phyloP scores from a whole-genome alignment of 1,140 invertebrate genomes.

The Radopholus similis region DNA sequence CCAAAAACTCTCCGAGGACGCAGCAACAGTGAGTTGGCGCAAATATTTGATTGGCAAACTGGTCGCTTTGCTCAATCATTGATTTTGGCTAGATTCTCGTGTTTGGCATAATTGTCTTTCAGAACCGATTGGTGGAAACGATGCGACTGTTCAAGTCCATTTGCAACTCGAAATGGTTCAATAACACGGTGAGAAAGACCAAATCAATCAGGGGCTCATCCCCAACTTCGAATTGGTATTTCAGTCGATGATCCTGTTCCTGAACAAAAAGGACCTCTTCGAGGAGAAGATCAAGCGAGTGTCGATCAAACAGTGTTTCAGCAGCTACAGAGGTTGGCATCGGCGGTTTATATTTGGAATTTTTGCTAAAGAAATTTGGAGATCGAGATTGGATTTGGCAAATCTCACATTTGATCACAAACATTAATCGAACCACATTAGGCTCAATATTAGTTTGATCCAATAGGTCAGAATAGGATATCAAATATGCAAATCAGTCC shows the following conservation, averaged over 20 bases:
- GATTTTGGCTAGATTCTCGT: no score
- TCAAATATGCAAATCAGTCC: no score
- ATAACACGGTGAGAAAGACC: no score
- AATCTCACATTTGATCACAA: not conserved
- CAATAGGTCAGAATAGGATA: not conserved
- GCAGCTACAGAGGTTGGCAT: slow-evolving; percentile 68
- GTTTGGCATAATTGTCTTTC: no score
- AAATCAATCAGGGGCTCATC: no score
- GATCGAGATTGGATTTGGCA: no score
- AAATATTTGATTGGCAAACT: not conserved
- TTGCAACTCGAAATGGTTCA: slow-evolving; percentile 63
- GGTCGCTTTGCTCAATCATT: not conserved
- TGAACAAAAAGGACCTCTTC: slow-evolving; percentile 65
- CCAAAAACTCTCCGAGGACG: slow-evolving; percentile 59
- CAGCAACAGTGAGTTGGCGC: slow-evolving; percentile 49
- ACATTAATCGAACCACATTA: not conserved
- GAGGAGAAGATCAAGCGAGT: slow-evolving; percentile 65
- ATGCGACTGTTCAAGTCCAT: slow-evolving; percentile 62
- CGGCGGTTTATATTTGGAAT: slow-evolving; percentile 5
- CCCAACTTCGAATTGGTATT: no score
- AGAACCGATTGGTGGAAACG: slow-evolving; percentile 64
- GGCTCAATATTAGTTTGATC: no score
- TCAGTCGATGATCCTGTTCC: slow-evolving; percentile 63
- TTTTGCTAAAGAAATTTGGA: no score
- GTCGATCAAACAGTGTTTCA: slow-evolving; percentile 64